Conservation (phyloP, 2,888 invertebrate species). For the Criorhina ranunculi region DNA sequence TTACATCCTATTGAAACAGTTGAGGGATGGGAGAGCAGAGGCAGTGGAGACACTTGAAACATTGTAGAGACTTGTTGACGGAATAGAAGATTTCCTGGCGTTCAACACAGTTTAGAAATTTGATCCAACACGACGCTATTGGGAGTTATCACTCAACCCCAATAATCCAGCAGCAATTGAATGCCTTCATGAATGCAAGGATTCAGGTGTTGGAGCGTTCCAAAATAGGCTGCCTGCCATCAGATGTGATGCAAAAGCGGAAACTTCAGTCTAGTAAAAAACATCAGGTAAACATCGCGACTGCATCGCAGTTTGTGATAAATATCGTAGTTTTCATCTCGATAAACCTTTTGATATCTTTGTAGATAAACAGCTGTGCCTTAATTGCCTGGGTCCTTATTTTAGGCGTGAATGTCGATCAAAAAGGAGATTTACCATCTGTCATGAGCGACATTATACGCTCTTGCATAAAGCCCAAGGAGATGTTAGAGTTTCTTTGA, state of each 20-base stretch:
- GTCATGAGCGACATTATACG: constrained; percentile 1
- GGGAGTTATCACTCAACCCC: neutral
- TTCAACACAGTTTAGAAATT: neutral
- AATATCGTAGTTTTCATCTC: neutral
- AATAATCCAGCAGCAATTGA: neutral
- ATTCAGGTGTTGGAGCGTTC: neutral
- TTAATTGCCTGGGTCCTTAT: neutral
- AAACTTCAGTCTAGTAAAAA: no score
- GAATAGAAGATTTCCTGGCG: neutral
- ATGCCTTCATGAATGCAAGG: neutral
- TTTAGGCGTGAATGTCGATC: constrained; percentile 1
- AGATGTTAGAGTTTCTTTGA: constrained; percentile 1
- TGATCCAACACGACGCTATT: neutral
- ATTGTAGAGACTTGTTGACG: neutral
- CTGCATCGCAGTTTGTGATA: constrained; percentile 1
- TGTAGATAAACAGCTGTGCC: neutral
- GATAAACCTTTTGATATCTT: constrained; percentile 17
- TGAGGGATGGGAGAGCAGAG: neutral
- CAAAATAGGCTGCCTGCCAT: no score
- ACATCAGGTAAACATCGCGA: neutral
- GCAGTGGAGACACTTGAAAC: neutral
- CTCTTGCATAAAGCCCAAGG: neutral
- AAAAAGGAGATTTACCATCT: neutral
- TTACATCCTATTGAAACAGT: neutral
- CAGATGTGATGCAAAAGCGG: no score